Percentiles rank a stretch among this genome's conserved stretches.
Evolutionary conservation across 1,140 invertebrate genomes (phyloP).

Genomic region (Drosophila ironensis): DNA sequence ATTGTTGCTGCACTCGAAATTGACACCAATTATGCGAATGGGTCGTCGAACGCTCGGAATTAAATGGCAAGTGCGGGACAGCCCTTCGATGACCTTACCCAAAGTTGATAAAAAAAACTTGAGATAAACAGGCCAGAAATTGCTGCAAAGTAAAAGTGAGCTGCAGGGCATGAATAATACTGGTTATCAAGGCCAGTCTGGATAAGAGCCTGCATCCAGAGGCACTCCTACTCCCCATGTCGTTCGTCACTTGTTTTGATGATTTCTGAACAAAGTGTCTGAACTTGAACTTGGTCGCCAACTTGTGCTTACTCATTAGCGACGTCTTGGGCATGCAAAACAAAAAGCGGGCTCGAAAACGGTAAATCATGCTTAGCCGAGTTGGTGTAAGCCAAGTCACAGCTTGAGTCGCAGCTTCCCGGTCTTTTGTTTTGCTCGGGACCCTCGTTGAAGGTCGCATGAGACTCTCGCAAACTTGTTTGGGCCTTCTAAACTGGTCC

Average conservation of each 20-base stretch:
- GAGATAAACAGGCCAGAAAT: neutral
- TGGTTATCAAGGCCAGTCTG: conserved; percentile 36
- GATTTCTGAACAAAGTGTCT: neutral
- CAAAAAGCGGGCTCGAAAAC: conserved; percentile 15
- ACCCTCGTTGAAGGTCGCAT: conserved; percentile 30
- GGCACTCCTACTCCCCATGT: neutral
- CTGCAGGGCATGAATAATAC: conserved; percentile 26
- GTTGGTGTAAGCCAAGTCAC: conserved; percentile 13
- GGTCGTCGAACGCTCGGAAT: conserved; percentile 48
- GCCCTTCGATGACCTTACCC: conserved; percentile 62
- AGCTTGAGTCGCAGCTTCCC: conserved; percentile 24
- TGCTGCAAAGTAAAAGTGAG: conserved; percentile 15
- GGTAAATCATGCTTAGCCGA: conserved; percentile 41
- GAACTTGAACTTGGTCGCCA: conserved; percentile 37
- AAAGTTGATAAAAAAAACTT: conserved; percentile 12
- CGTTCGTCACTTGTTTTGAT: conserved; percentile 2
- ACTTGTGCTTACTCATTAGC: conserved; percentile 46
- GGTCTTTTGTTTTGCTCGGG: conserved; percentile 39
- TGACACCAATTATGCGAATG: conserved; percentile 63
- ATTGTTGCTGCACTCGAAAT: conserved; percentile 31
- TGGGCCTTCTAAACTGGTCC: too few relatives aligned
- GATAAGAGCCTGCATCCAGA: neutral
- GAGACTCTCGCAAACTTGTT: too few relatives aligned
- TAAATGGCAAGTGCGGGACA: conserved; percentile 5
- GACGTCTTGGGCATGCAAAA: conserved; percentile 3